These are phyloP conservation scores for Antennarius maculatus DNA, from an alignment of 2,797 vertebrate genomes.

Conservation along the genomic window DNA sequence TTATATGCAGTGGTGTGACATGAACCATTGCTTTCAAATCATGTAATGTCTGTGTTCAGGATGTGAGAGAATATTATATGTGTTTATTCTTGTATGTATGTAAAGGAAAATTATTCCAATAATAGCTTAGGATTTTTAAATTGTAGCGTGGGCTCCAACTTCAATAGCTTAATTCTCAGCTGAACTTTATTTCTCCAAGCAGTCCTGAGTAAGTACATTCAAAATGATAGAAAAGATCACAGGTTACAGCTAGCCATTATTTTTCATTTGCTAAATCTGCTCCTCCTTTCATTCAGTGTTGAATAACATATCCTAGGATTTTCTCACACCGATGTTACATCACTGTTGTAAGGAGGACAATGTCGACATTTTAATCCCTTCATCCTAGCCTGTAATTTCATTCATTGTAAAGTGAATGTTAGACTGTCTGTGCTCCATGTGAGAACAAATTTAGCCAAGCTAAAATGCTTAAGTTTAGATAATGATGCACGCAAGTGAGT, in stretches of 20 bases:
- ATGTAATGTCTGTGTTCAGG: no score
- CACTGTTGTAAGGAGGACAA: conserved; percentile 11
- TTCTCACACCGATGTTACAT: conserved; percentile 39
- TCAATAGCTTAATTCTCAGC: conserved; percentile 3
- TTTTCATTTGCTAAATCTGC: conserved; percentile 18
- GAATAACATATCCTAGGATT: conserved; percentile 21
- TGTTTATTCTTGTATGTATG: no score
- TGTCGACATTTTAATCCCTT: conserved; percentile 29
- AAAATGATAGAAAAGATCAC: conserved; percentile 8
- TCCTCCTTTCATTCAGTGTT: conserved; percentile 6
- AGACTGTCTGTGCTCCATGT: background rate
- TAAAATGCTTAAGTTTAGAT: conserved; percentile 33
- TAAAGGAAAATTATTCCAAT: no score
- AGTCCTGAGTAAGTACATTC: conserved; percentile 13
- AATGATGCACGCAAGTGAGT: conserved; percentile 19
- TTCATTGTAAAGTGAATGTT: conserved; percentile 20
- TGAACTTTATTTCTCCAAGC: conserved; percentile 15
- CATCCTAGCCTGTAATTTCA: conserved; percentile 25
- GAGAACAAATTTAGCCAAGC: conserved; percentile 9
- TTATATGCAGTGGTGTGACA: no score
- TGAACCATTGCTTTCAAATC: no score
- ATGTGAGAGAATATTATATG: no score
- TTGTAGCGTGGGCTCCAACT: no score
- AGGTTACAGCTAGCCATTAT: conserved; percentile 15
- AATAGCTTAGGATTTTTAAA: background rate